Percentiles rank a stretch among this genome's conserved stretches.
Evolutionary conservation across 2,797 vertebrate genomes (phyloP).

Genomic region (Rhinogobio ventralis): DNA sequence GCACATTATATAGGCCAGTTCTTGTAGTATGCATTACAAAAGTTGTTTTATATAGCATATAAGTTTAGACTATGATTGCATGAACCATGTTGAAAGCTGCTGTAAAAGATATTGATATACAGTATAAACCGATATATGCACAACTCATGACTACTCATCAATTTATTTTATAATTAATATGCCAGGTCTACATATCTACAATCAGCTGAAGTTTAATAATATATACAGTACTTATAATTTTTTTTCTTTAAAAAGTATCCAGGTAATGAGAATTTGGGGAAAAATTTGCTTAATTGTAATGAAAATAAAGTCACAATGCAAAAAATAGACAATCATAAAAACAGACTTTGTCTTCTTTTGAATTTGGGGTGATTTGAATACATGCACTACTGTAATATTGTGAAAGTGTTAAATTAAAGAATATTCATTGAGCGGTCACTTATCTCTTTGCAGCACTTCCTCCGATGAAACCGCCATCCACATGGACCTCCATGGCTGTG

Average conservation of each 20-base stretch:
- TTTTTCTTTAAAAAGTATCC: not conserved
- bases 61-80: too few relatives aligned
- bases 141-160: not conserved
- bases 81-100: not conserved
- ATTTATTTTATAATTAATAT: not conserved
- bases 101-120: not conserved
- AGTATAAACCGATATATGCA: not conserved
- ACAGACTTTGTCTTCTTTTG: not conserved
- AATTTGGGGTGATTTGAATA: not conserved
- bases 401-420: not conserved
- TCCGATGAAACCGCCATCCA: conserved; percentile 84
- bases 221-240: not conserved
- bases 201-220: not conserved
- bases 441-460: conserved; percentile 80
- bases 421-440: not conserved
- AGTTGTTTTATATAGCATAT: not conserved
- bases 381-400: not conserved
- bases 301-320: not conserved
- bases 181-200: not conserved
- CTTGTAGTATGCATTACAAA: not conserved
- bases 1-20: not conserved
- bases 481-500: conserved; percentile 89
- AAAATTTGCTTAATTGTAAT: not conserved
- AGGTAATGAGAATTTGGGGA: not conserved
- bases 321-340: not conserved